A percentile compares a stretch with the other conserved stretches of the same genome.
phyloP scores from a whole-genome alignment of 2,888 invertebrate genomes.

The Chaetogeoica ovagalla region DNA sequence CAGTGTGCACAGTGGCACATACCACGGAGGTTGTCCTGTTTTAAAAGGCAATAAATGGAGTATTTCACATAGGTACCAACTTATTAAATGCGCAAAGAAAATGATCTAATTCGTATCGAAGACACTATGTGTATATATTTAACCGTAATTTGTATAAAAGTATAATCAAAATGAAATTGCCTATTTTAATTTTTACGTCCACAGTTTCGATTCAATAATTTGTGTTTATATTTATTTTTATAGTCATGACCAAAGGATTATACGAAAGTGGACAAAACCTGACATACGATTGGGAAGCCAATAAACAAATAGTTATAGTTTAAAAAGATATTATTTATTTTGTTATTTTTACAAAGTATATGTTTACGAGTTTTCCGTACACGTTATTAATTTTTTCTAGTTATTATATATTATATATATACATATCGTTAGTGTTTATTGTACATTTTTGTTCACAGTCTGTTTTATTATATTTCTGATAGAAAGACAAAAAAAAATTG shows the following conservation, averaged over 20 bases:
- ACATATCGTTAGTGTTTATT: no score
- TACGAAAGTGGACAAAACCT: slow-evolving; percentile 9
- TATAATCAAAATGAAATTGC: no score
- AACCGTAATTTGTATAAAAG: no score
- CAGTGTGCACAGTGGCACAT: not conserved
- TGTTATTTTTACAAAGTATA: not conserved
- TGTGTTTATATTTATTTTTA: not conserved
- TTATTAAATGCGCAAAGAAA: not conserved
- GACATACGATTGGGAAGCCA: not conserved
- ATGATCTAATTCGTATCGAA: not conserved
- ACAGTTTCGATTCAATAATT: not conserved
- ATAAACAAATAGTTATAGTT: slow-evolving; percentile 7
- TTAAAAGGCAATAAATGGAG: slow-evolving; percentile 28
- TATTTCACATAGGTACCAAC: not conserved
- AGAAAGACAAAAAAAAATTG: no score
- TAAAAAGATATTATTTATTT: not conserved
- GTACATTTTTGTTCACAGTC: no score
- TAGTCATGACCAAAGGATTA: slow-evolving; percentile 22
- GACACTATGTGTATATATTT: not conserved
- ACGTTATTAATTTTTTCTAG: no score
- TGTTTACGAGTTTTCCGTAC: no score
- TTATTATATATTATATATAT: no score
- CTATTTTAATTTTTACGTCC: not conserved
- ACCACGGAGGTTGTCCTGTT: slow-evolving; percentile 29
- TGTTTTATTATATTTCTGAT: no score